Evolutionary conservation across 2,888 invertebrate genomes (phyloP).

Genomic region (Aphidius colemani): DNA sequence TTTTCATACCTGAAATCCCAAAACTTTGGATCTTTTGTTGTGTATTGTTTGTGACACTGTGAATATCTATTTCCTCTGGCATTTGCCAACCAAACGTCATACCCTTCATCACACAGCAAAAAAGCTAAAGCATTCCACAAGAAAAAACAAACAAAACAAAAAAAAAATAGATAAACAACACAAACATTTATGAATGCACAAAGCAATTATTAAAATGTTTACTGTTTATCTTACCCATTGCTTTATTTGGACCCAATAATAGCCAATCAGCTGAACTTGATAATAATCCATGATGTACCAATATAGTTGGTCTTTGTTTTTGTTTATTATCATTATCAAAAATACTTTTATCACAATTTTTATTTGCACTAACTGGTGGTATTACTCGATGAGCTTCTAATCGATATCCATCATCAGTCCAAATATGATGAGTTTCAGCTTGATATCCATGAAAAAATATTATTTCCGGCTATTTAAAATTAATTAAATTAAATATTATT

Average conservation of each 20-base stretch:
- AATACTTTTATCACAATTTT: conserved; percentile 4
- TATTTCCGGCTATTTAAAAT: conserved; percentile 58
- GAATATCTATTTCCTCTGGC: conserved; percentile 56
- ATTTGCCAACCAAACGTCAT: conserved; percentile 56
- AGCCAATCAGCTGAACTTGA: conserved; percentile 57
- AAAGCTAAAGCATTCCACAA: conserved; percentile 43
- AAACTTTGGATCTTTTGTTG: conserved; percentile 52
- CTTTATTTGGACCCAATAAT: conserved; percentile 53
- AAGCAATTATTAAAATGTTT: neutral
- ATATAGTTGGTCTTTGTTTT: conserved; percentile 42
- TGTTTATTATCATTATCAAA: conserved; percentile 11
- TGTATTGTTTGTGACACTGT: conserved; percentile 49
- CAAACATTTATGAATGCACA: neutral
- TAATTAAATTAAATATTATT: conserved; percentile 16
- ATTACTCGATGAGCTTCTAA: conserved; percentile 61
- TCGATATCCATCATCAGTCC: conserved; percentile 62
- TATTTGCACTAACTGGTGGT: conserved; percentile 12
- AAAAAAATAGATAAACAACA: neutral
- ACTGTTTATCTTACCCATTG: conserved; percentile 43
- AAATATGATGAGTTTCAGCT: conserved; percentile 58
- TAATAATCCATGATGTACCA: conserved; percentile 51
- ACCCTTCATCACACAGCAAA: conserved; percentile 50
- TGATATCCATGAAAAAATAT: conserved; percentile 59
- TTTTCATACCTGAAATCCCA: conserved; percentile 56
- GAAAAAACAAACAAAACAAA: no score